Base-by-base conservation (phyloP, 1,140 invertebrate genomes). In the Polypedilum pembai region DNA sequence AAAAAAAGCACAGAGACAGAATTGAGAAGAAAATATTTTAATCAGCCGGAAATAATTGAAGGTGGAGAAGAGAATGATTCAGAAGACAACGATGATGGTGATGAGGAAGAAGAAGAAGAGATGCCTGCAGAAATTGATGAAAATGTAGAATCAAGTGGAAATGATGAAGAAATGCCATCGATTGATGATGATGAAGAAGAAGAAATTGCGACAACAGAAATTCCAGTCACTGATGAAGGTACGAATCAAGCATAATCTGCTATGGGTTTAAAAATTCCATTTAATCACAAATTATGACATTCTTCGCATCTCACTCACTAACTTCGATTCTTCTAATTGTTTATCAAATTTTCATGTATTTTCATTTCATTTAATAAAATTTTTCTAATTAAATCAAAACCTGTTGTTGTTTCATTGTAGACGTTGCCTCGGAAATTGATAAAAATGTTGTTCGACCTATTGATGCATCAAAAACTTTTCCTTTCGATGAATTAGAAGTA, bases 111-210 rank as follows among this genome's bases (percentile, higher is more conserved):
- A 20, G 65, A 69, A 2, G 65, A 69, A 20, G 17, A 18, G 17
- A 3, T 7, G 10, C 8, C 65, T 8, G 8, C 3, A 8, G 65
- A 18, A 20, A 20, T 10, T 18, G 65, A 21, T 69, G 65, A 69
- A 10, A 10, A 69, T 69, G 65, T 20, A 69, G 20, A 69, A 8
- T 56, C 45, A 56, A n/a, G 10, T 56, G 45, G 12, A 56, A 69
- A 20, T 20, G 17, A 69, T 69, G 17, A 20, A 20, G 65, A 69
- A 69, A 69, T 69, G 65, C 65, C n/a, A n/a, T 69, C 65, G 8
- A 21, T 20, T 69, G 65, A 69, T 18, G 18, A 69, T 7, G 17
- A 18, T 0, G 65, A 69, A 69, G n/a, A 69, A 18, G 17, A 18
- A 7, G 65, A 69, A 18, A 69, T 20, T 18, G 65, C n/a, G 17